Percentiles rank a stretch among this genome's conserved stretches.
Conservation (phyloP, 2,888 invertebrate species). For the Mythimna vitellina region DNA sequence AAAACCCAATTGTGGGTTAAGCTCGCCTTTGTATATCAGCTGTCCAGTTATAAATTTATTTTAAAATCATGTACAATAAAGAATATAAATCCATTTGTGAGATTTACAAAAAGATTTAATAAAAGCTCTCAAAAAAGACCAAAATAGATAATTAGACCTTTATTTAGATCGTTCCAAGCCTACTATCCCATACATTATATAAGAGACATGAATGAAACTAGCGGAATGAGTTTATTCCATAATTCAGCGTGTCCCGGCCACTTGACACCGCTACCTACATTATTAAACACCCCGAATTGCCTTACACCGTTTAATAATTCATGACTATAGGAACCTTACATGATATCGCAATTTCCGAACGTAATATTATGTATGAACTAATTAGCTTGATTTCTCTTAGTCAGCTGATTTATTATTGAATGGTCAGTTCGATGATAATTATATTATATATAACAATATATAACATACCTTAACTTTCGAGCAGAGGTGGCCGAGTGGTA, state of each 20-base stretch:
- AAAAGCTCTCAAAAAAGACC: too few relatives aligned
- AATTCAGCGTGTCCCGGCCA: constrained; percentile 74
- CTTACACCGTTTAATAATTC: constrained; percentile 72
- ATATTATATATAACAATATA: too few relatives aligned
- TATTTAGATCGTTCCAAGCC: neutral
- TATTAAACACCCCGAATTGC: constrained; percentile 76
- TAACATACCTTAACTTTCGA: too few relatives aligned
- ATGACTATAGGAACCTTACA: constrained; percentile 63
- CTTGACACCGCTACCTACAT: constrained; percentile 75
- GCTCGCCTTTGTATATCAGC: too few relatives aligned
- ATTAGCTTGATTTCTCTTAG: constrained; percentile 46
- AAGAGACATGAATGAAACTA: constrained; percentile 64
- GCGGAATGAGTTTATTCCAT: constrained; percentile 71
- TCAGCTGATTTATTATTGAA: constrained; percentile 30
- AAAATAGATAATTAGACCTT: neutral
- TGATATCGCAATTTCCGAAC: constrained; percentile 56
- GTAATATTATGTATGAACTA: constrained; percentile 48
- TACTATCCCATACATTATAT: constrained; percentile 37
- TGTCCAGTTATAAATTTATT: too few relatives aligned
- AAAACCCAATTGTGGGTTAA: too few relatives aligned
- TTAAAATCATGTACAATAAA: too few relatives aligned
- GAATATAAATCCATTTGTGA: too few relatives aligned
- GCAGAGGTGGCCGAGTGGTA: too few relatives aligned
- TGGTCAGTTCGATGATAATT: neutral
- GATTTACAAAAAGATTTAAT: too few relatives aligned